Base-by-base conservation (phyloP, 1,140 invertebrate genomes). In the Pristionchus pacificus region DNA sequence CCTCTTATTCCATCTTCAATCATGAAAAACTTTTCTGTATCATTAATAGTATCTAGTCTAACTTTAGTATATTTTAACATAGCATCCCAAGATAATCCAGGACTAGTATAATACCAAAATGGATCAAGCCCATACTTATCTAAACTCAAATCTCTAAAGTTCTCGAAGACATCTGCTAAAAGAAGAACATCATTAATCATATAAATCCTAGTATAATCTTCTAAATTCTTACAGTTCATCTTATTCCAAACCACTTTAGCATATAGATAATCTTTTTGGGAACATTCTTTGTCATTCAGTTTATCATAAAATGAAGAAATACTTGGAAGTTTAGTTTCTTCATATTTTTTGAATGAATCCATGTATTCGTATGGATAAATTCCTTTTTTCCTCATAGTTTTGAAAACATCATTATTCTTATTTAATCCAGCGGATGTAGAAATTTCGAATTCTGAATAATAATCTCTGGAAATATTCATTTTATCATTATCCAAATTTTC, bases 341-440 rank as follows among this genome's bases (percentile, higher is more conserved):
- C 30, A 67, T 79, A 80, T 70, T 74, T 78, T 14, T 77, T 68
- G 27, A 65, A 65, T 1, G 60, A 61, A 67, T 79, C 72, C 49
- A 80, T 75, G 64, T 79, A 81, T 32, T 81, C 78, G 74, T 83
- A 83, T 27, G 79, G 79, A 49, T 80, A 82, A 14, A 81, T 73
- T 19, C 79, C 78, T 72, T 82, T 84, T 13, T 70, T 63, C 2
- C 71, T 49, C 19, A 81, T n/a, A 19, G 75, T 55, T 27, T 76
- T 15, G 25, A 71, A 71, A 1, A 14, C 13, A 2, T 71, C 13
- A 3, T 71, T 63, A 60, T 60, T 24, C 24, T 60, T 60, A 25
- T n/a, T n/a, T n/a, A n/a, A n/a, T n/a, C n/a, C n/a, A n/a, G n/a
- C n/a, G n/a, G n/a, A n/a, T n/a, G n/a, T n/a, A n/a, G n/a, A n/a